phyloP scores from a whole-genome alignment of 2,888 invertebrate genomes.

The Globia sparganii region DNA sequence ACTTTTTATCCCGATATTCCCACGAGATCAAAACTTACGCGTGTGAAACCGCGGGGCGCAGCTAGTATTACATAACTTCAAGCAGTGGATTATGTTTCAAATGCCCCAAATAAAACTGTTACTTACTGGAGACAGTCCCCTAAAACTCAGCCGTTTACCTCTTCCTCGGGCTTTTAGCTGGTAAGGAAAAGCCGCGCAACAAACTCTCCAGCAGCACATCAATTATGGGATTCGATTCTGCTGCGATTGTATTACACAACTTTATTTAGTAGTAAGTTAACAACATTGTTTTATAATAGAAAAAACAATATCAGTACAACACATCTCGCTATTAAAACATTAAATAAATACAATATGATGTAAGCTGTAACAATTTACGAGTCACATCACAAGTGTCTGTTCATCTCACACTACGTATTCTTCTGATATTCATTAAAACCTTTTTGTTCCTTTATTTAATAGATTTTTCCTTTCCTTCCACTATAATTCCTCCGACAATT shows the following conservation, averaged over 20 bases:
- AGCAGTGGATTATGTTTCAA: not conserved
- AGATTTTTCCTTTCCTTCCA: too few relatives aligned
- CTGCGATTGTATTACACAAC: not conserved
- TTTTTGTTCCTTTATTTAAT: not conserved
- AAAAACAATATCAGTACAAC: not conserved
- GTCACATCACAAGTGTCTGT: not conserved
- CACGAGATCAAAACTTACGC: too few relatives aligned
- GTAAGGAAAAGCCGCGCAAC: not conserved
- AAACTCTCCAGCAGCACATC: not conserved
- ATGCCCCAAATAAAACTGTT: not conserved
- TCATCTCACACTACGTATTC: not conserved
- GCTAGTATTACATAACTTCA: not conserved
- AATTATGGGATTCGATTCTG: not conserved
- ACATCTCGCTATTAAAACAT: not conserved
- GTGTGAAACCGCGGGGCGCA: too few relatives aligned
- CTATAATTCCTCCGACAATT: not conserved
- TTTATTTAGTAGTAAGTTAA: not conserved
- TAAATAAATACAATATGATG: not conserved
- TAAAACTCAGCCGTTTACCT: not conserved
- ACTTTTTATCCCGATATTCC: too few relatives aligned
- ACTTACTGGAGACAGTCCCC: not conserved
- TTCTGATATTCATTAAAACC: not conserved
- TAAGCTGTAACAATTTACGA: not conserved
- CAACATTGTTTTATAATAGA: constrained; percentile 1
- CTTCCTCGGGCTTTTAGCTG: not conserved